Conservation (phyloP, 2,113 vertebrate genomes). For the Spheniscus mendiculus region DNA sequence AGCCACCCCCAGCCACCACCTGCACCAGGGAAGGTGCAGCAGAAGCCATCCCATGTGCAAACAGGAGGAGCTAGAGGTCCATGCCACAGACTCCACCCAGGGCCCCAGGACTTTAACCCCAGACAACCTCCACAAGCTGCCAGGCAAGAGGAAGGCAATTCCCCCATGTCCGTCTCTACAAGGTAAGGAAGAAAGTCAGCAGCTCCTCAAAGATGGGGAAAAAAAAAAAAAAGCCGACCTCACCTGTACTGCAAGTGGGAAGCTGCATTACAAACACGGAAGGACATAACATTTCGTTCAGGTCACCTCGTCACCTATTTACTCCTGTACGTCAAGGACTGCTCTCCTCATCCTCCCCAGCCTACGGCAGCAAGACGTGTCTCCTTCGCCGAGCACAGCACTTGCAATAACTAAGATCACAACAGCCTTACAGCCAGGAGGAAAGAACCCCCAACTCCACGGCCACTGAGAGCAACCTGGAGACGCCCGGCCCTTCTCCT, state of each 20-base stretch:
- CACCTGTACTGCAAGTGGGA: not conserved
- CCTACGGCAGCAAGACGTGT: not conserved
- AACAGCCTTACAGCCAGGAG: not conserved
- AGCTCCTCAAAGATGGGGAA: not conserved
- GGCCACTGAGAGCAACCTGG: not conserved
- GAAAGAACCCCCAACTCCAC: not conserved
- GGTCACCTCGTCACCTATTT: no score
- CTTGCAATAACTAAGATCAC: not conserved
- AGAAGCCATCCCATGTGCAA: not conserved
- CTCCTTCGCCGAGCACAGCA: not conserved
- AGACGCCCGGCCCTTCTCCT: not conserved
- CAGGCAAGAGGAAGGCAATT: not conserved
- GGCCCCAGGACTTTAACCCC: not conserved
- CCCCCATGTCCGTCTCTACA: rapidly evolving
- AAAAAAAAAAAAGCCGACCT: not conserved
- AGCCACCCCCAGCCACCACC: not conserved
- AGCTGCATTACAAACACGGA: not conserved
- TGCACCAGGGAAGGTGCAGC: not conserved
- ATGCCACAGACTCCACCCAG: not conserved
- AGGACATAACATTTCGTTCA: not conserved
- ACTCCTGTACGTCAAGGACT: not conserved
- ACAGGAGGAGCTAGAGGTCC: not conserved
- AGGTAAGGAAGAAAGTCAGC: not conserved
- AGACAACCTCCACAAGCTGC: not conserved
- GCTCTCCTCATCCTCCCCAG: not conserved